Percentiles rank a stretch among this genome's conserved stretches.
These are phyloP conservation scores for Cancer borealis DNA, from an alignment of 2,888 invertebrate genomes.

Conservation along the genomic window DNA sequence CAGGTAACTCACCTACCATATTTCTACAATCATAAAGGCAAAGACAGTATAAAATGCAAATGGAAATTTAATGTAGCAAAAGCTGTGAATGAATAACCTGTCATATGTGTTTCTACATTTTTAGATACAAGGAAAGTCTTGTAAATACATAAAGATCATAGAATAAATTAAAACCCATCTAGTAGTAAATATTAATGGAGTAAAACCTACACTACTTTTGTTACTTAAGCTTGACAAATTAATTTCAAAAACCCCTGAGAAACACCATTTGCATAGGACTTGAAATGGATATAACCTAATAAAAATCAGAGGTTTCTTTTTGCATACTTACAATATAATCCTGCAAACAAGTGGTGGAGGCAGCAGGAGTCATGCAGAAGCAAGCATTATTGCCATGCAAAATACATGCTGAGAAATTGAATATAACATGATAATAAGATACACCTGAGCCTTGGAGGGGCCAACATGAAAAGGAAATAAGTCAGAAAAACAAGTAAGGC, in stretches of 20 bases:
- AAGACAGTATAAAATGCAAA: background rate
- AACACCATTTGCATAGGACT: background rate
- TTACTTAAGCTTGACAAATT: background rate
- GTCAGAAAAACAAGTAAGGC: conserved; percentile 23
- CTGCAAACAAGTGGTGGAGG: conserved; percentile 47
- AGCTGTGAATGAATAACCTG: background rate
- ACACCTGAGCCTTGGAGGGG: conserved; percentile 38
- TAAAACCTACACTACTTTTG: background rate
- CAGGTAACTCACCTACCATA: background rate
- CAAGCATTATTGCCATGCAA: conserved; percentile 53
- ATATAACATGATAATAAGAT: background rate
- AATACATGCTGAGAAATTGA: conserved; percentile 45
- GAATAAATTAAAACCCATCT: background rate
- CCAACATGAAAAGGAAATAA: background rate
- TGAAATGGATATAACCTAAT: background rate
- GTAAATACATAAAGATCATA: background rate
- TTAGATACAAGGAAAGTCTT: too few species aligned
- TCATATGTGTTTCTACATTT: background rate
- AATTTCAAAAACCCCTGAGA: background rate
- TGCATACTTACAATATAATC: conserved; percentile 55
- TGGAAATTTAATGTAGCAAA: background rate
- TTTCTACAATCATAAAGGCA: background rate
- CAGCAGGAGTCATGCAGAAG: conserved; percentile 58
- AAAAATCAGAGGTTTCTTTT: background rate
- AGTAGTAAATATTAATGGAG: background rate